Evolutionary conservation across 2,113 vertebrate species (phyloP).

Genomic region (Ivindomyrus marchei): DNA sequence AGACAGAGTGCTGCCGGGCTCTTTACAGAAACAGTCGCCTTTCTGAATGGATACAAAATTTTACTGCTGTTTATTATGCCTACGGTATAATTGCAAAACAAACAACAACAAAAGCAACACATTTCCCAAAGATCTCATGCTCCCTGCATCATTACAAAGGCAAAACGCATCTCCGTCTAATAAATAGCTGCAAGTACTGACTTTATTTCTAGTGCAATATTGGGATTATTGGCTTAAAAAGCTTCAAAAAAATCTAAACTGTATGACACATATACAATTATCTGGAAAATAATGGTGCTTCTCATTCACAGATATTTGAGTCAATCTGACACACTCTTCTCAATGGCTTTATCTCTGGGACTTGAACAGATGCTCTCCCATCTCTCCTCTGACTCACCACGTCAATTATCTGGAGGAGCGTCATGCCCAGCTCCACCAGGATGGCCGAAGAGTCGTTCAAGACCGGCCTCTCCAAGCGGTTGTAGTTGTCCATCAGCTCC

Average conservation of each 20-base stretch:
- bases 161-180: neutral
- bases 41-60: neutral
- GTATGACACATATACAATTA: neutral
- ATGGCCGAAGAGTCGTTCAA: conserved; percentile 73
- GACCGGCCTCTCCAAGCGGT: conserved; percentile 71
- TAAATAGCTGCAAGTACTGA: neutral
- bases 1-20: neutral
- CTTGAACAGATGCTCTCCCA: neutral
- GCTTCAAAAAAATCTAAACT: neutral
- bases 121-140: neutral
- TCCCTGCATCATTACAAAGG: neutral
- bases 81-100: neutral
- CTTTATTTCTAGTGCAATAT: neutral
- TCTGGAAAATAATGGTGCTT: neutral
- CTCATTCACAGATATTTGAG: neutral
- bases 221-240: neutral
- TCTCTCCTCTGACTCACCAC: conserved; percentile 59
- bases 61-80: neutral
- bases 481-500: conserved; percentile 75
- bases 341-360: neutral
- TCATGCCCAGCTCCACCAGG: conserved; percentile 72
- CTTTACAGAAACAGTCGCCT: neutral
- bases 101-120: neutral
- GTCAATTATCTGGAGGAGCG: conserved; percentile 77
- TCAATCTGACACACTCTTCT: neutral